These are phyloP conservation scores for Parotia lawesii DNA, from an alignment of 2,113 vertebrate genomes.

Conservation along the genomic window DNA sequence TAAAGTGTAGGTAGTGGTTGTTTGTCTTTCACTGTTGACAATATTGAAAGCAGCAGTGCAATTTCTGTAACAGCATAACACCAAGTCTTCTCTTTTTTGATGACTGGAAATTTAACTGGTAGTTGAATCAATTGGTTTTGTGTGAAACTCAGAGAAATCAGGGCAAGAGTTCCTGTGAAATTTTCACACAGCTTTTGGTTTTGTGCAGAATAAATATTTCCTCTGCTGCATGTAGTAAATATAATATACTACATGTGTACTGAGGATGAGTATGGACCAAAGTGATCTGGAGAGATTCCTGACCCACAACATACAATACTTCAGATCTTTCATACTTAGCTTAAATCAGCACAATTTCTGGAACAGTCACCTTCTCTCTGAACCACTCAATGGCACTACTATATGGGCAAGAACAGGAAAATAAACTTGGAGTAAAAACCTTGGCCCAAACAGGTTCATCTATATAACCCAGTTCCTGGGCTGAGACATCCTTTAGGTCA, in stretches of 20 bases:
- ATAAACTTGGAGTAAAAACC: not conserved
- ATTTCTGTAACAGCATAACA: not conserved
- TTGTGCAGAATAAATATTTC: not conserved
- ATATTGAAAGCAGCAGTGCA: not conserved
- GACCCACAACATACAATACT: rapidly evolving
- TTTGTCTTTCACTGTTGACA: not conserved
- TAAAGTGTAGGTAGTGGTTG: not conserved
- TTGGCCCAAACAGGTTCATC: not conserved
- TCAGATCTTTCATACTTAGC: not conserved
- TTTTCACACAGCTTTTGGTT: not conserved
- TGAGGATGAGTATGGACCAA: not conserved
- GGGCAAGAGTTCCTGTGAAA: not conserved
- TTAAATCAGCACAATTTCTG: not conserved
- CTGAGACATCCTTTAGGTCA: not conserved
- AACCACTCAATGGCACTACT: not conserved
- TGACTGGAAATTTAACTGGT: not conserved
- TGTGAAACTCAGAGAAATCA: not conserved
- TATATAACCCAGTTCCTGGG: rapidly evolving
- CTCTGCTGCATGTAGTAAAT: not conserved
- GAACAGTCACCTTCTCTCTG: not conserved
- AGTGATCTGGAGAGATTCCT: not conserved
- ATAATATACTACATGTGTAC: not conserved
- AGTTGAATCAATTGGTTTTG: not conserved
- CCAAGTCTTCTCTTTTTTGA: not conserved
- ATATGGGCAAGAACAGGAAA: not conserved